Evolutionary conservation across 2,113 vertebrate genomes (phyloP), one percentile per base, ranked within the genome.

Genomic region (Takifugu bimaculatus): DNA sequence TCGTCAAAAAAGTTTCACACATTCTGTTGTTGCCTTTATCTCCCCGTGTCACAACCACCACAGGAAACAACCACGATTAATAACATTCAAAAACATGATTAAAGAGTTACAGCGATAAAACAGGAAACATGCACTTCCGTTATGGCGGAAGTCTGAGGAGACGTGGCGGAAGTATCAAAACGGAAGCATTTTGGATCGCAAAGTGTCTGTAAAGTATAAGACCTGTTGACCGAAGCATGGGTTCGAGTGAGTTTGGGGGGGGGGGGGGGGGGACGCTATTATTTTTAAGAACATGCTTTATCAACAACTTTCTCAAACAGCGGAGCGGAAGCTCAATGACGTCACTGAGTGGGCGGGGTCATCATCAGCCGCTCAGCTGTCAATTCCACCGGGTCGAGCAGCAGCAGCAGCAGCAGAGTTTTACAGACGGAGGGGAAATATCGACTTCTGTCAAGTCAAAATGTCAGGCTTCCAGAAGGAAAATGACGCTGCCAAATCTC

Each of bases 401-500:
- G 45, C 45, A 48, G 14, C 14, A n/a, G 5, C 25, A 11, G 47
- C 0, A 7, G 54, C 44, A 2, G 44, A 49, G 4, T 58, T n/a
- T 50, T 6, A 14, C 35, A 28, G 20, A 9, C 5, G 29, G 13
- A 32, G 67, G 44, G 56, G n/a, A 13, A 1, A n/a, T 39, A 20
- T 29, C 54, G 49, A 48, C 20, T 29, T 43, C 20, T 25, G 55
- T 60, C 57, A 26, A 48, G 54, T 62, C 35, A 39, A 63, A 72
- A 91, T 90, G 89, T 80, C 80, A 67, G 76, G 70, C 68, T 80
- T 80, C 79, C 82, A 75, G 74, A 88, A 69, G 77, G 90, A 88
- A 79, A 85, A 88, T 85, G 87, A 90, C 39, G 87, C 74, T 2
- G 59, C 84, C 25, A 87, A 81, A 70, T 72, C 87, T 70, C 59